A percentile compares a stretch with the other conserved stretches of the same genome.
Evolutionary conservation across 2,113 vertebrate genomes (phyloP).

Genomic region (Pluvialis apricaria): DNA sequence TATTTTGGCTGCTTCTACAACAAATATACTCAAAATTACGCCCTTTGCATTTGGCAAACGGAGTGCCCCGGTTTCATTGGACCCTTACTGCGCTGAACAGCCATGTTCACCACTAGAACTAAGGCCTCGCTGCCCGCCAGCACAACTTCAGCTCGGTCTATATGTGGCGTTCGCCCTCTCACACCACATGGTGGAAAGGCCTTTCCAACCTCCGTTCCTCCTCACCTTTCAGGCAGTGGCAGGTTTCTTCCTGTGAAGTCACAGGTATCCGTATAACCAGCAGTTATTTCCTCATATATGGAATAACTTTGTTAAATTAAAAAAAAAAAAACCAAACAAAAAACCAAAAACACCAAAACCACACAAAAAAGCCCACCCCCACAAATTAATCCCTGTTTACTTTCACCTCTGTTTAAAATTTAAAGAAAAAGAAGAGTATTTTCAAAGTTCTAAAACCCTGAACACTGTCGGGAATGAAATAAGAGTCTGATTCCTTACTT

Average conservation of each 20-base stretch:
- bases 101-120: neutral
- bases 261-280: neutral
- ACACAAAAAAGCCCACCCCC: neutral
- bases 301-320: neutral
- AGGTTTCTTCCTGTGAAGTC: neutral
- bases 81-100: neutral
- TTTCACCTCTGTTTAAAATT: neutral
- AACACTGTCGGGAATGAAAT: neutral
- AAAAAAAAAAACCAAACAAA: neutral
- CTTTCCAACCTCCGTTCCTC: neutral
- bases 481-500: neutral
- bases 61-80: neutral
- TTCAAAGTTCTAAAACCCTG: neutral
- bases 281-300: neutral
- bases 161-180: too few species aligned
- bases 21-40: neutral
- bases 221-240: neutral
- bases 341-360: neutral
- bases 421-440: neutral
- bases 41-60: neutral
- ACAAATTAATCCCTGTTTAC: neutral
- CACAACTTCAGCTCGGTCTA: accelerated
- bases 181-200: neutral
- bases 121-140: neutral
- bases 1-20: neutral